phyloP scores from a whole-genome alignment of 2,113 vertebrate species.

The Bubo scandiacus region DNA sequence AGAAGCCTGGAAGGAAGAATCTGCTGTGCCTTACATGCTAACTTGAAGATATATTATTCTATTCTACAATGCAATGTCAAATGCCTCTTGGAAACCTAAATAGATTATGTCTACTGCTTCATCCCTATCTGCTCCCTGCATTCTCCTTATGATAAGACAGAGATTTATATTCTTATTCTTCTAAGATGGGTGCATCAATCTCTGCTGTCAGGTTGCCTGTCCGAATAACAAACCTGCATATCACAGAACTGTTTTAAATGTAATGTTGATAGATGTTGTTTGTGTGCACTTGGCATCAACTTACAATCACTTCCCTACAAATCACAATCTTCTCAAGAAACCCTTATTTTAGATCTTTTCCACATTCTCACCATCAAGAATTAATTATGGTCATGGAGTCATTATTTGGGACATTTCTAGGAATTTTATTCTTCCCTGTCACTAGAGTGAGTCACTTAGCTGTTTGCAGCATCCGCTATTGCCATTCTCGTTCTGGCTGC shows the following conservation, averaged over 20 bases:
- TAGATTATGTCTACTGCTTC: constrained; percentile 51
- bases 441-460: background rate
- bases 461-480: background rate
- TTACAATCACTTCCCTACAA: constrained; percentile 20
- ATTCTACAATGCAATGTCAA: constrained; percentile 48
- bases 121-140: constrained; percentile 50
- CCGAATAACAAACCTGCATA: constrained; percentile 58
- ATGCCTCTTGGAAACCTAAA: constrained; percentile 55
- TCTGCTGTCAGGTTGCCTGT: constrained; percentile 57
- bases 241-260: constrained; percentile 62
- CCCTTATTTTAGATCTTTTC: background rate
- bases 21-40: background rate
- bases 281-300: constrained; percentile 43
- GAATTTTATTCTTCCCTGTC: background rate
- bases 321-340: background rate
- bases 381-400: background rate
- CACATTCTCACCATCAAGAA: background rate
- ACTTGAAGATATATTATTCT: constrained; percentile 48
- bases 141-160: constrained; percentile 62
- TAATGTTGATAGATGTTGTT: constrained; percentile 70
- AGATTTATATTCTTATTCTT: constrained; percentile 73
- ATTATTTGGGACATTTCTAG: background rate
- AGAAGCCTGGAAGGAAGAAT: background rate
- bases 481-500: background rate
- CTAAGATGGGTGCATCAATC: constrained; percentile 62